phyloP scores from a whole-genome alignment of 2,888 invertebrate species.

The Eristalinus aeneus region DNA sequence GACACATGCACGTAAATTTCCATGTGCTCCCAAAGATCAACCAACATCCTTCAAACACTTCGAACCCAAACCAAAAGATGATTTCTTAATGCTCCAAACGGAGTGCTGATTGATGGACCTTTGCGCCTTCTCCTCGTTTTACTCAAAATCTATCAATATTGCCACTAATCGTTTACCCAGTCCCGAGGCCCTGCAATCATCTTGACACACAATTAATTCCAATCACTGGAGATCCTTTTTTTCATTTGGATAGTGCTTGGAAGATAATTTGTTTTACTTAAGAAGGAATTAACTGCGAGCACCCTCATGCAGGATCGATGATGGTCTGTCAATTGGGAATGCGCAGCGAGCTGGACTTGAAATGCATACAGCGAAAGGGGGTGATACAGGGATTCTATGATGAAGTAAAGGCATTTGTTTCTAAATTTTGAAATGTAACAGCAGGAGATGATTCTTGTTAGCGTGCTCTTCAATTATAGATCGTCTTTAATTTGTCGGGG shows the following conservation, averaged over 20 bases:
- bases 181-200: constrained; percentile 6
- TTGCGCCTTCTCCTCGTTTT: background rate
- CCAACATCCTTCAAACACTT: background rate
- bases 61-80: background rate
- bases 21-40: background rate
- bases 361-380: too few relatives aligned
- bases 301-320: background rate
- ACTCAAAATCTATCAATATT: constrained; percentile 3
- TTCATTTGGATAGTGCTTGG: background rate
- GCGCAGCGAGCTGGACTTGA: background rate
- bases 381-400: too few relatives aligned
- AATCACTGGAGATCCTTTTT: background rate
- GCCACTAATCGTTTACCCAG: constrained; percentile 15
- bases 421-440: too few relatives aligned
- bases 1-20: background rate
- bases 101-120: background rate
- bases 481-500: too few relatives aligned
- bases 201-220: constrained; percentile 18
- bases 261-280: background rate
- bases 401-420: too few relatives aligned
- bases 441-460: too few relatives aligned
- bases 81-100: background rate
- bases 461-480: too few relatives aligned
- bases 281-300: background rate
- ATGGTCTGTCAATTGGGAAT: background rate